phyloP scores from a whole-genome alignment of 2,888 invertebrate genomes.

The Steinernema hermaphroditum region DNA sequence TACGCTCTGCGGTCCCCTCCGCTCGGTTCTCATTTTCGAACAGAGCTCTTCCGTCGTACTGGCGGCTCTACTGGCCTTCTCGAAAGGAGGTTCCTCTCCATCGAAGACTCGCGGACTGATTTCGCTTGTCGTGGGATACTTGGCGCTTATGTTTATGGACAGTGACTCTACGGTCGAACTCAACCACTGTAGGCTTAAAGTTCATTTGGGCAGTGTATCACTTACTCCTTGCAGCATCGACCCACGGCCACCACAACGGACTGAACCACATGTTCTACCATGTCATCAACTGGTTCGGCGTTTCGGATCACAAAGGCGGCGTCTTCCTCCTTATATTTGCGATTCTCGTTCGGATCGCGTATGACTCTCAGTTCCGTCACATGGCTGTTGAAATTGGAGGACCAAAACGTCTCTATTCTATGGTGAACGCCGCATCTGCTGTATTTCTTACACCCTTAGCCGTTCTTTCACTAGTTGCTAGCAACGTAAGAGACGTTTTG shows the following conservation, averaged over 20 bases:
- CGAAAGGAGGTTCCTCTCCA: constrained; percentile 68
- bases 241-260: constrained; percentile 69
- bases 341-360: constrained; percentile 68
- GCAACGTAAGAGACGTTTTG: constrained; percentile 39
- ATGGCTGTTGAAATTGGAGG: constrained; percentile 71
- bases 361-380: constrained; percentile 67
- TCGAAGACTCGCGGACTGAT: constrained; percentile 67
- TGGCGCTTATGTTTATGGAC: constrained; percentile 70
- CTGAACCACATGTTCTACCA: constrained; percentile 70
- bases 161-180: constrained; percentile 68
- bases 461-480: constrained; percentile 67
- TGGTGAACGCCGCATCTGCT: constrained; percentile 69
- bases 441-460: constrained; percentile 69
- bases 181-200: constrained; percentile 67
- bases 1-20: constrained; percentile 71
- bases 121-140: constrained; percentile 69
- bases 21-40: constrained; percentile 69
- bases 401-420: constrained; percentile 68
- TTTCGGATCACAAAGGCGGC: constrained; percentile 72
- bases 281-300: constrained; percentile 69
- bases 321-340: constrained; percentile 69
- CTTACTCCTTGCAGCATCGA: constrained; percentile 67
- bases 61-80: constrained; percentile 69
- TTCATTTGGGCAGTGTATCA: background rate
- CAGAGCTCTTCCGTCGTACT: constrained; percentile 70